phyloP scores from a whole-genome alignment of 2,888 invertebrate genomes.

The Diarsia brunnea region DNA sequence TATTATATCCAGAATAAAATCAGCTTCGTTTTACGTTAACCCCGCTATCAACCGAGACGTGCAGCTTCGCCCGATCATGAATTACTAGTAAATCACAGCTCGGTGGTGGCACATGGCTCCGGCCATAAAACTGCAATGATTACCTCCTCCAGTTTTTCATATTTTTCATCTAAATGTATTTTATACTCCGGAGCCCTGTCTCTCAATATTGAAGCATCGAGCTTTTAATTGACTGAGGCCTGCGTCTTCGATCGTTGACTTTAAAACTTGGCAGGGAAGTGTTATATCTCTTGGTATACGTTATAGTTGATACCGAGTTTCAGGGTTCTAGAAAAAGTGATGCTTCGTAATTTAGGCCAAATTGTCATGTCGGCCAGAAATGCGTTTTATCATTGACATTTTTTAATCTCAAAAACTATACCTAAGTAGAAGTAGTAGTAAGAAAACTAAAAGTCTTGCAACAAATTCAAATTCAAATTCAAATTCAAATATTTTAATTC shows the following conservation, averaged over 20 bases:
- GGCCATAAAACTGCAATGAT: conserved; percentile 43
- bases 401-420: too few species aligned
- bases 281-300: background rate
- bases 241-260: conserved; percentile 8
- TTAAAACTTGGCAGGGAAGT: conserved; percentile 8
- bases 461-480: too few species aligned
- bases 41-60: conserved; percentile 10
- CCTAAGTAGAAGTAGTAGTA: too few species aligned
- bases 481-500: too few species aligned
- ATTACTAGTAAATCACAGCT: conserved; percentile 41
- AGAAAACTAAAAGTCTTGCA: background rate
- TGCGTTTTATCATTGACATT: too few species aligned
- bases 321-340: background rate
- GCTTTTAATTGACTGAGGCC: conserved; percentile 36
- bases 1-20: background rate
- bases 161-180: conserved; percentile 24
- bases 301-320: too few species aligned
- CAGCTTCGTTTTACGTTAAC: background rate
- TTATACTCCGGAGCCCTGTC: conserved; percentile 10
- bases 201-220: conserved; percentile 29
- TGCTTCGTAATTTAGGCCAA: background rate
- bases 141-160: conserved; percentile 11
- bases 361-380: background rate
- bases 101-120: conserved; percentile 16
- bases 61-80: conserved; percentile 35